These are phyloP conservation scores for Polydrusus tereticollis DNA, from an alignment of 2,888 invertebrate species.

Conservation along the genomic window DNA sequence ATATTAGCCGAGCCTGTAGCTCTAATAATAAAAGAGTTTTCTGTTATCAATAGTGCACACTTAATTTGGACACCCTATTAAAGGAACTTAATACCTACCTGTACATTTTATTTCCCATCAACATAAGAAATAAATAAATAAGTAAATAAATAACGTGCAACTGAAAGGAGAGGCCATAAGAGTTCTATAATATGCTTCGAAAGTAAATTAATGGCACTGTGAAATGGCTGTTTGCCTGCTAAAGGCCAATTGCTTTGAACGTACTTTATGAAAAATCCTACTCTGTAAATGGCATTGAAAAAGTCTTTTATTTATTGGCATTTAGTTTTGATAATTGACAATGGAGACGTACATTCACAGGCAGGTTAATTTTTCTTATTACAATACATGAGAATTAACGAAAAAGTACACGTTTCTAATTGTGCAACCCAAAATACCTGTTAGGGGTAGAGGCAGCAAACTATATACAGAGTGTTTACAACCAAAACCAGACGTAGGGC, in stretches of 20 bases:
- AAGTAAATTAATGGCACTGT: conserved; percentile 26
- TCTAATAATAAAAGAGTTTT: no score
- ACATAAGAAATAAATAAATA: conserved; percentile 3
- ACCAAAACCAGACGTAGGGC: no score
- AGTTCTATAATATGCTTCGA: conserved; percentile 18
- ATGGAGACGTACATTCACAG: not conserved
- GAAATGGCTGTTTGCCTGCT: conserved; percentile 20
- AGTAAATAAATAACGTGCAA: conserved; percentile 20
- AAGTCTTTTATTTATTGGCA: conserved; percentile 1
- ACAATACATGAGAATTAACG: no score
- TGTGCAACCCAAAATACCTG: no score
- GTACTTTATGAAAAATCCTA: conserved; percentile 29
- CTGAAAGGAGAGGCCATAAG: conserved; percentile 21
- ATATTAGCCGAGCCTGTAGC: no score
- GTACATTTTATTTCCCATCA: not conserved
- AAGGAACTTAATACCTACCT: not conserved
- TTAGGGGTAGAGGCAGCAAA: no score
- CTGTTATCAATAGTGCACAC: no score
- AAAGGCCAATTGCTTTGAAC: conserved; percentile 35
- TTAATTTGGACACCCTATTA: not conserved
- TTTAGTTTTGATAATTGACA: not conserved
- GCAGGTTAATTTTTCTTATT: not conserved
- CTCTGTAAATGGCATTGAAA: conserved; percentile 7
- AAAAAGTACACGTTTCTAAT: no score
- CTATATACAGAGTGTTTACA: no score